Percentiles rank a stretch among this genome's conserved stretches.
phyloP scores from a whole-genome alignment of 2,888 invertebrate genomes.

The Leptopilina myrica region DNA sequence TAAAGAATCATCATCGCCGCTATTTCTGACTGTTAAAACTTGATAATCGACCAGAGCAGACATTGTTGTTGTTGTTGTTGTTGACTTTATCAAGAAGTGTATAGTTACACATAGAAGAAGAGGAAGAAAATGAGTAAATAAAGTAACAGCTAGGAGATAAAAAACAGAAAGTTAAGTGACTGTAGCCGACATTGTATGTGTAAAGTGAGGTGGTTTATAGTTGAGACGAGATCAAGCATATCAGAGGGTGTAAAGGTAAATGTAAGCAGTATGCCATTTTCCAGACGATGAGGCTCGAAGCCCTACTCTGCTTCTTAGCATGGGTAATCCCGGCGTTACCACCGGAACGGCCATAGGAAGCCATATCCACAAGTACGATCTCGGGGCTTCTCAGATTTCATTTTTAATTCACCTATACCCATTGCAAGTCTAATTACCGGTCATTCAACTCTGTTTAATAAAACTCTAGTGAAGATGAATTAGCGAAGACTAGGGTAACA shows the following conservation, averaged over 20 bases:
- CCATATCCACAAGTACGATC: conserved; percentile 72
- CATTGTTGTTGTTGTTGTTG: too few species aligned
- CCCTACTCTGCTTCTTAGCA: conserved; percentile 73
- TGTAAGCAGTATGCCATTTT: conserved; percentile 77
- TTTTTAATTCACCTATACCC: conserved; percentile 66
- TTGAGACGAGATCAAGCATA: conserved; percentile 25
- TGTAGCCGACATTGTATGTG: conserved; percentile 63
- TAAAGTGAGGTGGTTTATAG: conserved; percentile 50
- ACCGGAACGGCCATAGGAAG: conserved; percentile 69
- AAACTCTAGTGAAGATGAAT: neutral
- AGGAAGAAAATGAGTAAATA: neutral
- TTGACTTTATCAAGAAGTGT: too few species aligned
- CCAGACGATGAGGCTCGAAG: conserved; percentile 77
- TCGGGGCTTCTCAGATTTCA: conserved; percentile 67
- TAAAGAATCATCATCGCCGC: too few species aligned
- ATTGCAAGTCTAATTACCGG: conserved; percentile 59
- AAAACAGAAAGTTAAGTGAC: conserved; percentile 65
- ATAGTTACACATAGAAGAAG: too few species aligned
- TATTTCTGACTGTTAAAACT: too few species aligned
- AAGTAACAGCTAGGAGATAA: conserved; percentile 50
- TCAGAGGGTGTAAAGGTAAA: conserved; percentile 61
- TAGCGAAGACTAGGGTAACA: too few species aligned
- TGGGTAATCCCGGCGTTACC: conserved; percentile 73
- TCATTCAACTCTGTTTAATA: conserved; percentile 45
- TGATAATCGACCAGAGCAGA: too few species aligned